phyloP scores from a whole-genome alignment of 1,140 invertebrate genomes.

The Berghia stephanieae region DNA sequence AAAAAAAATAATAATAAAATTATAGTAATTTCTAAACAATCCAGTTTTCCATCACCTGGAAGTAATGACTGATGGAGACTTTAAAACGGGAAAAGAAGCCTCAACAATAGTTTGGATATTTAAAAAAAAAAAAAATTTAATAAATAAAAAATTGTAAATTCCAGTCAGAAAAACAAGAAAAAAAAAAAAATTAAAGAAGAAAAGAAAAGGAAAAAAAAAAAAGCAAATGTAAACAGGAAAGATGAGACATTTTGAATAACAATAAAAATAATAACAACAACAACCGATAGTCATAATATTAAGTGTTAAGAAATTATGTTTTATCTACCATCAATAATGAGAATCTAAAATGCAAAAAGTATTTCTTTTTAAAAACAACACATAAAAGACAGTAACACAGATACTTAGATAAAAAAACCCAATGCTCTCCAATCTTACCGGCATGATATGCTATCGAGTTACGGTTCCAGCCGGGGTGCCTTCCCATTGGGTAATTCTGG shows the following conservation, averaged over 20 bases:
- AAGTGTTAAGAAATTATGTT: no score
- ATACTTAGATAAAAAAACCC: not conserved
- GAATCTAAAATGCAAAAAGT: no score
- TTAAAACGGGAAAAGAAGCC: no score
- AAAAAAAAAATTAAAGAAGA: not conserved
- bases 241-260: no score
- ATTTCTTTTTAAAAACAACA: no score
- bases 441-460: conserved; percentile 74
- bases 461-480: conserved; percentile 73
- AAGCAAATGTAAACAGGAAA: not conserved
- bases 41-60: no score
- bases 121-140: not conserved
- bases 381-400: no score
- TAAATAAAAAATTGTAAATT: not conserved
- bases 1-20: conserved; percentile 18
- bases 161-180: not conserved
- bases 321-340: no score
- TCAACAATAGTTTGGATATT: no score
- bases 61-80: no score
- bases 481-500: conserved; percentile 71
- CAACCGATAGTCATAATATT: no score
- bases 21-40: not conserved
- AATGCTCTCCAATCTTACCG: conserved; percentile 53
- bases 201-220: conserved; percentile 5
- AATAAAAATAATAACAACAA: no score